A percentile compares a stretch with the other conserved stretches of the same genome.
Conservation (phyloP, 2,797 vertebrate genomes). For the Coregonus ussuriensis region DNA sequence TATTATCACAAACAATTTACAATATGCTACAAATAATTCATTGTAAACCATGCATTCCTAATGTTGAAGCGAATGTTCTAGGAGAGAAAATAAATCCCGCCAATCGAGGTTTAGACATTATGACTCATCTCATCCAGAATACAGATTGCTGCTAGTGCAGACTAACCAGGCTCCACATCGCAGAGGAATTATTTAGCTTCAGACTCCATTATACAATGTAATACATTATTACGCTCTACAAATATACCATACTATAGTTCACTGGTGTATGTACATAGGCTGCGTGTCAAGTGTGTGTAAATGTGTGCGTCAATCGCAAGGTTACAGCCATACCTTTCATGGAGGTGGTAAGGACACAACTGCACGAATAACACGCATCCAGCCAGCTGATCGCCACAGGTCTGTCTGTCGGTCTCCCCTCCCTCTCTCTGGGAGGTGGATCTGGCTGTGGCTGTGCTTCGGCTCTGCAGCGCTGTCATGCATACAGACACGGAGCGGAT, state of each 20-base stretch:
- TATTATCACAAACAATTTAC: background rate
- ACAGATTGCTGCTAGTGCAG: background rate
- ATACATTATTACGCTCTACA: background rate
- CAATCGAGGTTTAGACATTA: background rate
- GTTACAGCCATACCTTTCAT: constrained; percentile 25
- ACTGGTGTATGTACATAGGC: background rate
- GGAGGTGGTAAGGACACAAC: constrained; percentile 29
- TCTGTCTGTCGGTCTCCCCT: background rate
- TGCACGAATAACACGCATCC: constrained; percentile 11
- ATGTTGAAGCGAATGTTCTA: background rate
- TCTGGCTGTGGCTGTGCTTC: constrained; percentile 14
- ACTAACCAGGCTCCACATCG: background rate
- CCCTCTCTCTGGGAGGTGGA: background rate
- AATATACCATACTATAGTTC: background rate
- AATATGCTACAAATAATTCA: background rate
- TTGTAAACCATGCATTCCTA: background rate
- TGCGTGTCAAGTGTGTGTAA: background rate
- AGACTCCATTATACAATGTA: background rate
- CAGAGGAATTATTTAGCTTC: background rate
- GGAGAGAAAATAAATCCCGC: background rate
- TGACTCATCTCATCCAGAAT: constrained; percentile 7
- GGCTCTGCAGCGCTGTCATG: constrained; percentile 9
- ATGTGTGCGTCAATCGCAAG: background rate
- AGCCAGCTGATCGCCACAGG: constrained; percentile 1
- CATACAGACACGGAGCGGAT: background rate